Conservation (phyloP, 2,888 invertebrate species). For the Nezara viridula region DNA sequence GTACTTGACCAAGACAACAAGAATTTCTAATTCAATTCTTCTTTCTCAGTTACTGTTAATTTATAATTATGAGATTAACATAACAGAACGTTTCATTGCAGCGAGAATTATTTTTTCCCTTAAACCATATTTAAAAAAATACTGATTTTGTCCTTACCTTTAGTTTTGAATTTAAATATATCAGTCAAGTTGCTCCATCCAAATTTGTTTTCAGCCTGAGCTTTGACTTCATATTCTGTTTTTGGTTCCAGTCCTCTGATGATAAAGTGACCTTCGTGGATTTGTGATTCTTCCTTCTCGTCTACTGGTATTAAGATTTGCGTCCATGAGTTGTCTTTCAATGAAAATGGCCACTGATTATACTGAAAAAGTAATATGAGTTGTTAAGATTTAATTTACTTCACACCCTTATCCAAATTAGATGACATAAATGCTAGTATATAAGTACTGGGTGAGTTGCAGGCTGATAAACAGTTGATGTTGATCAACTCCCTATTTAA, state of each 20-base stretch:
- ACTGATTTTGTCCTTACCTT: constrained; percentile 75
- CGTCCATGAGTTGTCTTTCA: constrained; percentile 68
- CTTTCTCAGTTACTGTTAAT: too few relatives aligned
- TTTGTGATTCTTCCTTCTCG: constrained; percentile 71
- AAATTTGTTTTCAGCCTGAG: constrained; percentile 76
- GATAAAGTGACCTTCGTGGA: constrained; percentile 76
- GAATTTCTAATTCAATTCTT: background rate
- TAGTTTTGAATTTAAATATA: constrained; percentile 75
- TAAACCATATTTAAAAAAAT: background rate
- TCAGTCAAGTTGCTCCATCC: constrained; percentile 77
- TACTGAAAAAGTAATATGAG: background rate
- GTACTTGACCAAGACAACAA: background rate
- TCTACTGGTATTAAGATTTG: constrained; percentile 72
- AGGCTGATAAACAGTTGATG: too few relatives aligned
- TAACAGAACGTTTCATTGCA: background rate
- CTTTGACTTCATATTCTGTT: constrained; percentile 77
- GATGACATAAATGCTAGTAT: too few relatives aligned
- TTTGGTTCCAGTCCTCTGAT: constrained; percentile 76
- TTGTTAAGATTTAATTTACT: background rate
- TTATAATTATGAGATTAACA: too few relatives aligned
- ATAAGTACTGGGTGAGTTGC: too few relatives aligned
- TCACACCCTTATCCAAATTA: too few relatives aligned
- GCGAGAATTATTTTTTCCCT: too few relatives aligned
- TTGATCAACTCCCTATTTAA: too few relatives aligned
- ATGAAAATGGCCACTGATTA: background rate